These are phyloP conservation scores for Drosophila nigricruria DNA, from an alignment of 2,888 invertebrate species.

Conservation along the genomic window DNA sequence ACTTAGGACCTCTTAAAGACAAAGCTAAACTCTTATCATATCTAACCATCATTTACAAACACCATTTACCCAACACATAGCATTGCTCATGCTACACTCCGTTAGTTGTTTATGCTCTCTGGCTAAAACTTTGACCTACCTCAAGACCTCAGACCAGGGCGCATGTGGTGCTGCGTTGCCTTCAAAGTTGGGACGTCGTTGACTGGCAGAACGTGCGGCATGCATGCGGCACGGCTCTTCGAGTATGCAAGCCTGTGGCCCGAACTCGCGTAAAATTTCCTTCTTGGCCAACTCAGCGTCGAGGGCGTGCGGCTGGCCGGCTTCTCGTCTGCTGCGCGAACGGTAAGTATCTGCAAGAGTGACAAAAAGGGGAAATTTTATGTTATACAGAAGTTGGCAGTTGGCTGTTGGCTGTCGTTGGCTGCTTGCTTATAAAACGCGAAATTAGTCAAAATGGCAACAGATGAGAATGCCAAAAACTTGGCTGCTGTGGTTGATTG, in stretches of 20 bases:
- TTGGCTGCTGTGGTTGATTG: constrained; percentile 21
- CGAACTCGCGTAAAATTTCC: constrained; percentile 91
- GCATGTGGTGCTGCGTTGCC: constrained; percentile 60
- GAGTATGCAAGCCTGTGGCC: constrained; percentile 91
- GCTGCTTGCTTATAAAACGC: constrained; percentile 36
- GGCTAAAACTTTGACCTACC: constrained; percentile 86
- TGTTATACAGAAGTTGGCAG: constrained; percentile 7
- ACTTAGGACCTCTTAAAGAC: neutral
- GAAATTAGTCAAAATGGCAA: constrained; percentile 45
- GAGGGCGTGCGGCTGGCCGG: constrained; percentile 85
- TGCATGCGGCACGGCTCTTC: constrained; percentile 89
- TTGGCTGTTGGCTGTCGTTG: constrained; percentile 17
- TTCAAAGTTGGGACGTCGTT: constrained; percentile 39
- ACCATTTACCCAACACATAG: constrained; percentile 11
- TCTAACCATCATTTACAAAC: neutral
- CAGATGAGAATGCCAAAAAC: constrained; percentile 30
- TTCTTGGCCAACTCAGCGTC: constrained; percentile 92
- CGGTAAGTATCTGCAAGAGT: constrained; percentile 89
- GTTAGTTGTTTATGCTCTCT: neutral
- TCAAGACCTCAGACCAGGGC: constrained; percentile 88
- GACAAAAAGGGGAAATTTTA: constrained; percentile 26
- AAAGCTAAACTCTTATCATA: neutral
- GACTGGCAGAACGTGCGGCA: constrained; percentile 82
- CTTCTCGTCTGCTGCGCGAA: constrained; percentile 88
- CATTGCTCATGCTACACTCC: neutral